Evolutionary conservation across 2,888 invertebrate genomes (phyloP).

Genomic region (Pollenia angustigena): DNA sequence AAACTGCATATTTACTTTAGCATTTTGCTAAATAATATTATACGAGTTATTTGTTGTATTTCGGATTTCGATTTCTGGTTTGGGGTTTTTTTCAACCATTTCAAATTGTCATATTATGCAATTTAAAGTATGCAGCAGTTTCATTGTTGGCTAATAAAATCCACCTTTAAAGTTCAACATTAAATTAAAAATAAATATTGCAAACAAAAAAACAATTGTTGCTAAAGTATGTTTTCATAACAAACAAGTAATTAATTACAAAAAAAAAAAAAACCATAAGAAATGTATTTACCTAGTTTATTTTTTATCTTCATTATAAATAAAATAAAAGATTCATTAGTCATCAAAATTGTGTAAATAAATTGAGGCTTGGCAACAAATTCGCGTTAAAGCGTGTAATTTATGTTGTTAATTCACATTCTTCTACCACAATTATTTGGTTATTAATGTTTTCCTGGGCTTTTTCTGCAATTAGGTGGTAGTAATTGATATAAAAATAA

Average conservation of each 20-base stretch:
- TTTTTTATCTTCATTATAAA: constrained; percentile 14
- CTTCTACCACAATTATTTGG: constrained; percentile 36
- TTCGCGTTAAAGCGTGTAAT: constrained; percentile 44
- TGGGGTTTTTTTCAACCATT: constrained; percentile 47
- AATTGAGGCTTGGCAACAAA: constrained; percentile 51
- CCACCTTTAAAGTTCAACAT: constrained; percentile 68
- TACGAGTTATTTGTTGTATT: constrained; percentile 4
- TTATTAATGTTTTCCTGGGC: constrained; percentile 41
- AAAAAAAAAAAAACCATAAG: constrained; percentile 42
- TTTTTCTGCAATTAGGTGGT: constrained; percentile 10
- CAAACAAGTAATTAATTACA: constrained; percentile 50
- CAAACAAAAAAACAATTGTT: constrained; percentile 24
- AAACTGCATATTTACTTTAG: constrained; percentile 34
- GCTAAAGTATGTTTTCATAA: constrained; percentile 28
- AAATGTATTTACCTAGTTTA: constrained; percentile 54
- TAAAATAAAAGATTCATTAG: constrained; percentile 35
- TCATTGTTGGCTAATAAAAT: constrained; percentile 44
- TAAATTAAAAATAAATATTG: constrained; percentile 39
- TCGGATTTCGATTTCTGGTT: constrained; percentile 60
- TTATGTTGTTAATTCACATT: constrained; percentile 28
- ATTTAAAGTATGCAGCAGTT: constrained; percentile 54
- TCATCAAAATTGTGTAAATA: constrained; percentile 17
- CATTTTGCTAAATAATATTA: neutral
- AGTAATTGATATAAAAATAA: neutral
- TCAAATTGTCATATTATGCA: constrained; percentile 61